Base-by-base conservation (phyloP, 2,888 invertebrate genomes). In the Tachina grossa region DNA sequence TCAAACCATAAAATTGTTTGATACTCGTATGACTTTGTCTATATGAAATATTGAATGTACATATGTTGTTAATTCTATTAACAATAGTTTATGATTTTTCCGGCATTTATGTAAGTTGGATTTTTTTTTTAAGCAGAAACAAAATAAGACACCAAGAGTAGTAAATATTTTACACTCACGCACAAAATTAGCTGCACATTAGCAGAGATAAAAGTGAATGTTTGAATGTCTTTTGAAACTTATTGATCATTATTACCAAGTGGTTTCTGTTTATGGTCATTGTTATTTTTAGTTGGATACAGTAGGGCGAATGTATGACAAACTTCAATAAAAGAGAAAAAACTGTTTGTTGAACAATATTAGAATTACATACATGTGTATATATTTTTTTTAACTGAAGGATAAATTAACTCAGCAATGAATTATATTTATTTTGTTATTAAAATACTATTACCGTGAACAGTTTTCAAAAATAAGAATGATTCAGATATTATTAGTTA, bases 11-110 rank as follows among this genome's bases (percentile, higher is more conserved):
- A 81, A 81, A 81, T 53, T 68, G 81, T 51, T 82, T 69, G 63
- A 47, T 63, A n/a, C n/a, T n/a, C n/a, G n/a, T n/a, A 76, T 63
- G 69, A 59, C 53, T 61, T 82, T 81, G 75, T 53, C 59, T 55
- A 45, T 53, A 61, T 11, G 51, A 68, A 61, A 69, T 53, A 69
- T 51, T 78, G 53, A 51, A 53, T 53, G 65, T 19, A 19, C 8
- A 19, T 68, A 51, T 53, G 74, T 74, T 74, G 74, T 61, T 74
- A 74, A 68, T 83, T 83, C 78, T 82, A 78, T 82, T 74, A 74
- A 81, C 84, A 81, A 85, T 85, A 81, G 74, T 85, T 85, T 85
- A 85, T 85, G 81, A 85, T 81, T 85, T 85, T 85, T 85, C 85
- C 85, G 85, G 85, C 85, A 85, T 78, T 82, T 74, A n/a, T n/a